Evolutionary conservation across 2,888 invertebrate species (phyloP), one percentile per base, ranked within the genome.

Genomic region (Syrphus vitripennis): DNA sequence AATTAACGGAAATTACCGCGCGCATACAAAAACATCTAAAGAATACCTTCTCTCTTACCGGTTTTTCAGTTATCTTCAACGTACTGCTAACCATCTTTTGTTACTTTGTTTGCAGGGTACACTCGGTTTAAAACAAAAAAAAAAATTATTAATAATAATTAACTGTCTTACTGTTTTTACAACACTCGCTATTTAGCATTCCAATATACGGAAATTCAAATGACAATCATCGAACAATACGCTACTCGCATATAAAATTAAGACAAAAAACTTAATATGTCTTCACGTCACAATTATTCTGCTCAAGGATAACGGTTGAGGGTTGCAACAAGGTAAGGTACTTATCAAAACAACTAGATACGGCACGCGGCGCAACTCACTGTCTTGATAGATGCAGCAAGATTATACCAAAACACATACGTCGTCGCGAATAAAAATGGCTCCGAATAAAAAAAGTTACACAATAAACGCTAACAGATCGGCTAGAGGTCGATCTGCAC

Each of bases 11-110:
- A 76, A 72, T 55, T 67, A 42, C 75, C 48, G 42, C 50, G 14
- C 10, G 7, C n/a, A n/a, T n/a, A n/a, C 48, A 63, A 53, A 10
- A 7, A 55, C 19, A 29, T 16, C 29, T 26, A 40, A 50, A 40
- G 31, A 34, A 57, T 21, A 40, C 34, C 57, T 34, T 50, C 19
- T 50, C 19, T 24, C 89, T 89, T 88, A 90, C 89, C 89, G 88
- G 86, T 74, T 89, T 89, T 37, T 89, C 88, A 67, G 89, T 87
- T 87, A 90, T 89, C 81, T 89, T 89, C 78, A 90, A 78, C 26
- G 89, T 89, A 75, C 88, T 89, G 89, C 89, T 89, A 72, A 89
- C 90, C 90, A 90, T 90, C 76, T 83, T 89, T 19, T 12, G 50
- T 26, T n/a, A 42, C 63, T 63, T 74, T 24, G 9, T 42, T 29